A percentile compares a stretch with the other conserved stretches of the same genome.
Evolutionary conservation across 2,113 vertebrate species (phyloP).

Genomic region (Thinocorus orbignyianus): DNA sequence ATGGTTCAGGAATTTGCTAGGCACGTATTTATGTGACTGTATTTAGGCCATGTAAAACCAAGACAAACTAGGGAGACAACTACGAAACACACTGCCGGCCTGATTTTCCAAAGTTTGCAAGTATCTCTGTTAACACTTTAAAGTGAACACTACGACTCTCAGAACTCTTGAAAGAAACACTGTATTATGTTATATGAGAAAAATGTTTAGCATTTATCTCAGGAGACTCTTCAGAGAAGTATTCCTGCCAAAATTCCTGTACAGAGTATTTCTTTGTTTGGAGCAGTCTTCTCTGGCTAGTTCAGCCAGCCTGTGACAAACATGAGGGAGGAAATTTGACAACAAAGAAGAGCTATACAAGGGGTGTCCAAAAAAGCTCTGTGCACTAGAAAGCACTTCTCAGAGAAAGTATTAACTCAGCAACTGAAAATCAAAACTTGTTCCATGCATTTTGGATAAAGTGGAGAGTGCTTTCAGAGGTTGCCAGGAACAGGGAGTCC

Average conservation of each 20-base stretch:
- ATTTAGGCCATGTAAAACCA: neutral
- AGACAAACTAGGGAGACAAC: neutral
- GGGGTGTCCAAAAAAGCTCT: neutral
- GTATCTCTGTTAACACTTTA: neutral
- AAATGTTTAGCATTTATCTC: conserved; percentile 6
- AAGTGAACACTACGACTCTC: neutral
- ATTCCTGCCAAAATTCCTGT: conserved; percentile 18
- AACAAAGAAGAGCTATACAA: neutral
- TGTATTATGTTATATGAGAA: neutral
- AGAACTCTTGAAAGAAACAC: neutral
- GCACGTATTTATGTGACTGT: neutral
- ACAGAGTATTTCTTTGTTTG: conserved; percentile 45
- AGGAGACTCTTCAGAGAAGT: neutral
- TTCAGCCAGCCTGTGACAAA: conserved; percentile 3
- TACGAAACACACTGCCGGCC: neutral
- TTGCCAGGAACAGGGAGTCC: neutral
- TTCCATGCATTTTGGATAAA: neutral
- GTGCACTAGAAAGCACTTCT: neutral
- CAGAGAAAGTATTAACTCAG: neutral
- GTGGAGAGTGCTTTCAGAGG: neutral
- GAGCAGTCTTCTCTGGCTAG: neutral
- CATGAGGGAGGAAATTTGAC: neutral
- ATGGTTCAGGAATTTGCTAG: neutral
- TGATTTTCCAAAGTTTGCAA: neutral
- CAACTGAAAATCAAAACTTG: neutral